Evolutionary conservation across 2,888 invertebrate genomes (phyloP).

Genomic region (Latheticus oryzae): DNA sequence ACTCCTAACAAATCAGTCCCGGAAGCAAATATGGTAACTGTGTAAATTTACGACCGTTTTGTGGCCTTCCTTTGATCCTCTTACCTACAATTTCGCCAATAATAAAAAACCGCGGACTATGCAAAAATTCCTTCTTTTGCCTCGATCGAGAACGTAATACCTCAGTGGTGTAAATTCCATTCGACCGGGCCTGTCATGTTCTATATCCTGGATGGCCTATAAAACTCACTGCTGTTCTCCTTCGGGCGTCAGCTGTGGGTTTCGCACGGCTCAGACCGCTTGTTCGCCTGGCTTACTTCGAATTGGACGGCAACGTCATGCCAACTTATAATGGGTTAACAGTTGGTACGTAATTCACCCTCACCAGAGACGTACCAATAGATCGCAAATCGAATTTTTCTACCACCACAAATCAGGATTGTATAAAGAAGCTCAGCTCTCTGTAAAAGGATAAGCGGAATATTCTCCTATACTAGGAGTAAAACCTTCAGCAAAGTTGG

Average conservation of each 20-base stretch:
- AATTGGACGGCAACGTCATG: conserved; percentile 32
- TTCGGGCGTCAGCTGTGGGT: conserved; percentile 39
- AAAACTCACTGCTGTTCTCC: conserved; percentile 40
- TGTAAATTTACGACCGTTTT: conserved; percentile 17
- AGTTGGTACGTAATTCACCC: conserved; percentile 26
- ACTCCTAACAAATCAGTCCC: no score
- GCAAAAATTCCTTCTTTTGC: conserved; percentile 29
- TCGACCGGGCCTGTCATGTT: conserved; percentile 43
- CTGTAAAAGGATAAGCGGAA: no score
- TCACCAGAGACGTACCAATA: no score
- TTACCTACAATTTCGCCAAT: conserved; percentile 22
- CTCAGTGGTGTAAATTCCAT: conserved; percentile 39
- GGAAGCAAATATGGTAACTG: no score
- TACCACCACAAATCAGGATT: no score
- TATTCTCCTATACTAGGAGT: no score
- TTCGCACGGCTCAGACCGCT: conserved; percentile 41
- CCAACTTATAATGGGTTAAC: conserved; percentile 40
- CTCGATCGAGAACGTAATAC: conserved; percentile 30
- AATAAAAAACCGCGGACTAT: conserved; percentile 30
- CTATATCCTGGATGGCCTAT: conserved; percentile 41
- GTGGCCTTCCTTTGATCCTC: conserved; percentile 22
- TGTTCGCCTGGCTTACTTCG: conserved; percentile 39
- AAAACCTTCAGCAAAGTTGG: no score
- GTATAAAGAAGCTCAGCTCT: no score
- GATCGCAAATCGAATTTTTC: no score